Evolutionary conservation across 2,797 vertebrate genomes (phyloP), one percentile per base, ranked within the genome.

Genomic region (Arremon brunneinucha): DNA sequence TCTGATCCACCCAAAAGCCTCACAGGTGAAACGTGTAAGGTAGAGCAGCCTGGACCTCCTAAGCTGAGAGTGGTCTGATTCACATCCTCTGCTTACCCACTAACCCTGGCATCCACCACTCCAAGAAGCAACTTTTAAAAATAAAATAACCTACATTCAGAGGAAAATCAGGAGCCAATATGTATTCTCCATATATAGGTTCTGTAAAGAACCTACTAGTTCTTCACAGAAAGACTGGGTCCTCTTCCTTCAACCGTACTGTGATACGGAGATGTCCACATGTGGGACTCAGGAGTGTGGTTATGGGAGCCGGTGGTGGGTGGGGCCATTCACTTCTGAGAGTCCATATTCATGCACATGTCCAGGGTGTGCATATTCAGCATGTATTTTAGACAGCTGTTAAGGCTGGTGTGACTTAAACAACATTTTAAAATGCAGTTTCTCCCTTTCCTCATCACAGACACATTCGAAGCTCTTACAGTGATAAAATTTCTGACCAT

Each of bases 31-130:
- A 63, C 0, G 0, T 8, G 13, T 41, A 57, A 85, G 57, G 44
- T 17, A n/a, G 2, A 87, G 62, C 26, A 92, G 46, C 44, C 72
- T 72, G 50, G 69, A 94, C 2, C 5, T n/a, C n/a, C n/a, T 89
- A 52, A 83, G 28, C 35, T 83, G 68, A 77, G 67, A 79, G 49
- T 5, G 8, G 12, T 59, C n/a, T 68, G 22, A 57, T 74, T 78
- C n/a, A 77, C 15, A 17, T 75, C n/a, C 53, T 5, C 1, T 69
- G 24, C n/a, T 72, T 63, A 32, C 0, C 1, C 52, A 55, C 22
- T 43, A 35, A 8, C 35, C 5, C 12, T 34, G 16, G 9, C 23
- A 68, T 85, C 55, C 24, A 15, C 22, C 0, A 0, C 30, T 74
- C 32, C 32, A 68, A 68, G 46, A 68, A 87, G 37, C 10, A 71